Evolutionary conservation across 2,797 vertebrate genomes (phyloP), one percentile per base, ranked within the genome.

Genomic region (Chloroceryle inda): DNA sequence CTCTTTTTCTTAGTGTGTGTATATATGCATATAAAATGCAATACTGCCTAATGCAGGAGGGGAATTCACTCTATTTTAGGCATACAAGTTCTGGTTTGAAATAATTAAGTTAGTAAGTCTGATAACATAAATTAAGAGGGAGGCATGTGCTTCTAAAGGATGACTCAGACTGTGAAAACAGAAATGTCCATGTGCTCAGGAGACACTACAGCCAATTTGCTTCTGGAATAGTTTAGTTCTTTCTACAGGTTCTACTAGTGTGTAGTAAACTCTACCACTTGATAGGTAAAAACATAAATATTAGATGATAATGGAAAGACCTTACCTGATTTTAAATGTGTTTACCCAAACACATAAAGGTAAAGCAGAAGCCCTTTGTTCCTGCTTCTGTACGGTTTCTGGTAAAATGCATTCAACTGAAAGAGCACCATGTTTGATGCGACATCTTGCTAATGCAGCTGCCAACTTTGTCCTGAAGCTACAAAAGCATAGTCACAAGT

Each of bases 261-360:
- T 44, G 8, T 26, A 81, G 56, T 29, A 78, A 88, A 72, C 17
- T 33, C 0, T 49, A 84, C 35, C 5, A 23, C 49, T 78, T 63
- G 11, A 44, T 15, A 27, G 8, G 17, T 64, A 71, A 80, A 92
- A 81, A 6, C 2, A 2, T 53, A 52, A 80, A 5, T 49, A 49
- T 42, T 23, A 86, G 50, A 42, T 52, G 24, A 52, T 49, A 62
- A 37, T 31, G 75, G 81, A 50, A 80, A 82, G 83, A 87, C 5
- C 85, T 92, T 74, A 98, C 98, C 98, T 98, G 81, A 93, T 94
- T 97, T 98, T 98, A 59, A 91, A 44, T 26, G 98, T 97, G 97
- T 99, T 99, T 97, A 99, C 96, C 99, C 99, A 99, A 63, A 98
- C 97, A 61, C 98, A 99, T n/a, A 99, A 79, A 8, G 98, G 99